Conservation (phyloP, 2,888 invertebrate species). For the Agelastica alni region DNA sequence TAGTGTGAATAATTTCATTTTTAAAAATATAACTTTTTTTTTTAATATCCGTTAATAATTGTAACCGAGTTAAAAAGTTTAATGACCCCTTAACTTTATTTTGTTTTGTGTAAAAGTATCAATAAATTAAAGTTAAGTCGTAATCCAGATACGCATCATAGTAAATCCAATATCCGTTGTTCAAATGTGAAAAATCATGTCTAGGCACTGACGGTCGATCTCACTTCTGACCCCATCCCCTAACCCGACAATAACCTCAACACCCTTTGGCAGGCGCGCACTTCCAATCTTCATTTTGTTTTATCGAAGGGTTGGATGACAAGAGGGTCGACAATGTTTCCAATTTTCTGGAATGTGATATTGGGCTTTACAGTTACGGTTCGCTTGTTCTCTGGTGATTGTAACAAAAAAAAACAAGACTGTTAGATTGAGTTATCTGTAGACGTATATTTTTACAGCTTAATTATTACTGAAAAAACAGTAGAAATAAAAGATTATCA, state of each 20-base stretch:
- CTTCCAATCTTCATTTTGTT: conserved; percentile 26
- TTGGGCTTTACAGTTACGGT: conserved; percentile 18
- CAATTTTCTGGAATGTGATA: conserved; percentile 25
- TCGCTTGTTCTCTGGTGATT: conserved; percentile 11
- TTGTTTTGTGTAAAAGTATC: too few relatives aligned
- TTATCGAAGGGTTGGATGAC: conserved; percentile 22
- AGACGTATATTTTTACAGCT: too few relatives aligned
- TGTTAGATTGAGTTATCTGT: not conserved
- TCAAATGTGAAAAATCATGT: conserved; percentile 7
- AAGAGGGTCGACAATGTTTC: conserved; percentile 25
- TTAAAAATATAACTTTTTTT: too few relatives aligned
- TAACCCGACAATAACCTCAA: conserved; percentile 18
- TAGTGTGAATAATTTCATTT: too few relatives aligned
- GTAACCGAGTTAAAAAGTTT: too few relatives aligned
- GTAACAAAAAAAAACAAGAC: conserved; percentile 8
- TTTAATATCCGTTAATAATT: too few relatives aligned
- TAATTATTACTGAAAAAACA: too few relatives aligned
- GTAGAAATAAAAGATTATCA: too few relatives aligned
- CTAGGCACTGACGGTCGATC: conserved; percentile 1
- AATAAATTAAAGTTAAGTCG: not conserved
- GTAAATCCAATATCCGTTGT: conserved; percentile 2
- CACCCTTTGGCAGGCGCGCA: conserved; percentile 9
- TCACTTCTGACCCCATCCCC: conserved; percentile 15
- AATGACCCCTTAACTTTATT: too few relatives aligned
- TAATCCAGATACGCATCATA: not conserved